Conservation (phyloP, 2,113 vertebrate genomes). For the Conger conger region DNA sequence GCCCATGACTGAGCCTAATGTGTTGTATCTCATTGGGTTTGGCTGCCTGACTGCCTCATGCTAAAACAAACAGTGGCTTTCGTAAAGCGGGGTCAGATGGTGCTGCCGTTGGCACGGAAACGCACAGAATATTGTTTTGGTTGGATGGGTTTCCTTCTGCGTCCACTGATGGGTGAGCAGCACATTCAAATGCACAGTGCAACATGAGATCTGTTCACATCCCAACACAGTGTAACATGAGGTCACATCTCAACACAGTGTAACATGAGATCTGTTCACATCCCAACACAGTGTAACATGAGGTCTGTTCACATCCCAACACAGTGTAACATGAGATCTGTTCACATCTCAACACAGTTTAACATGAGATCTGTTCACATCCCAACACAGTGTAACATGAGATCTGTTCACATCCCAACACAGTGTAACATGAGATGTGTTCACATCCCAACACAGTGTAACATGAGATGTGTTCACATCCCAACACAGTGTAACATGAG, state of each 20-base stretch:
- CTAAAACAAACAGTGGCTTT: constrained; percentile 31
- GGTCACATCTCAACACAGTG: no score
- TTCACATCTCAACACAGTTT: no score
- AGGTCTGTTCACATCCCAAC: neutral
- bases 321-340: no score
- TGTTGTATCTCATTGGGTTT: constrained; percentile 12
- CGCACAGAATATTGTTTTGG: neutral
- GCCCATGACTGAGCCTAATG: neutral
- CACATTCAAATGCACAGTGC: neutral
- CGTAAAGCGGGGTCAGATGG: constrained; percentile 28
- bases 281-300: neutral
- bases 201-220: neutral
- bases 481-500: no score
- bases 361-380: no score
- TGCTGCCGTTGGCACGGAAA: constrained; percentile 7
- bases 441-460: no score
- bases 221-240: neutral
- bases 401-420: no score
- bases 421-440: no score
- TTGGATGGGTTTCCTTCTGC: neutral
- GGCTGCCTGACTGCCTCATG: constrained; percentile 23
- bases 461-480: no score
- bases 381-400: no score
- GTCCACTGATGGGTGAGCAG: neutral
- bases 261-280: no score